A percentile compares a stretch with the other conserved stretches of the same genome.
Evolutionary conservation across 2,113 vertebrate species (phyloP).

Genomic region (Laticauda colubrina): DNA sequence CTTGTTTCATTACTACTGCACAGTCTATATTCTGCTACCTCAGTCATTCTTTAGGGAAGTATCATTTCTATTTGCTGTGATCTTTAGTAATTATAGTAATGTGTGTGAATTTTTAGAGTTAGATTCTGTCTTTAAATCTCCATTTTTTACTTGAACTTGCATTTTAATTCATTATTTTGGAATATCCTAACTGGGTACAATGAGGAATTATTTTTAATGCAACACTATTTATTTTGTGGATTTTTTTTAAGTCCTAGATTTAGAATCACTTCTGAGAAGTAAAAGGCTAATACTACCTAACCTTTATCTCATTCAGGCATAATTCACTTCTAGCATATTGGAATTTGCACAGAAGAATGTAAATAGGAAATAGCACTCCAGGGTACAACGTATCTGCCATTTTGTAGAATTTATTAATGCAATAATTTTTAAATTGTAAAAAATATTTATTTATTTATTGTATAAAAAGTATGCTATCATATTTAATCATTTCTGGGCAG

Average conservation of each 20-base stretch:
- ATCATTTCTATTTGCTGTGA: neutral
- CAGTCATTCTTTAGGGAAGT: conserved; percentile 33
- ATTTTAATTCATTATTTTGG: conserved; percentile 2
- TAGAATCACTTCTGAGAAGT: conserved; percentile 6
- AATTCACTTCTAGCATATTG: neutral
- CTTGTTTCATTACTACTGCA: conserved; percentile 28
- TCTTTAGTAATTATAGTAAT: neutral
- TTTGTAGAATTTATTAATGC: neutral
- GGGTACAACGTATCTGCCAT: neutral
- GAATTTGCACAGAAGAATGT: neutral
- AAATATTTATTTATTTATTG: neutral
- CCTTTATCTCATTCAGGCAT: neutral
- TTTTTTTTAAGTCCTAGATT: neutral
- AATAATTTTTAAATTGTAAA: neutral
- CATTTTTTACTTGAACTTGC: neutral
- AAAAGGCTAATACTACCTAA: neutral
- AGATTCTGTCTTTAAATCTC: neutral
- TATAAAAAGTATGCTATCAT: neutral
- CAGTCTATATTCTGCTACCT: conserved; percentile 41
- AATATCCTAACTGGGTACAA: neutral
- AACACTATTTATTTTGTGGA: neutral
- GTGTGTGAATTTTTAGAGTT: neutral
- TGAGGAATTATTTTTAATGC: neutral
- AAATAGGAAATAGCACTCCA: neutral
- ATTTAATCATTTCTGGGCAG: neutral